Evolutionary conservation across 1,140 invertebrate genomes (phyloP).

Genomic region (Neotoxoptera formosana): DNA sequence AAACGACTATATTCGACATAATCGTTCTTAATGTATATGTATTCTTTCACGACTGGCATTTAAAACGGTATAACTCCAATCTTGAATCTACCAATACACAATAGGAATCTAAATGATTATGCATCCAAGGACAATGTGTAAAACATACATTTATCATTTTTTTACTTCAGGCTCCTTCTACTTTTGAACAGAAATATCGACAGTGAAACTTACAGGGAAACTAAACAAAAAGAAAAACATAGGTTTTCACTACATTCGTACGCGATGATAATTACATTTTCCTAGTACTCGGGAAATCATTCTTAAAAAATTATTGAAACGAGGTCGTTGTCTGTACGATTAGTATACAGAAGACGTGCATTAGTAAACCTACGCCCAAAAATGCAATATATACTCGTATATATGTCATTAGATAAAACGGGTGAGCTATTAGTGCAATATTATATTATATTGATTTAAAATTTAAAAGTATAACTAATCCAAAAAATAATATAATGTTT

Average conservation of each 20-base stretch:
- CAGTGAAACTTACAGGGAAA: not conserved
- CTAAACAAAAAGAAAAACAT: not conserved
- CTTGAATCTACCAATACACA: not conserved
- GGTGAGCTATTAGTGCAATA: not conserved
- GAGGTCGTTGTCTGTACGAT: not conserved
- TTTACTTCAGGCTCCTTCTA: not conserved
- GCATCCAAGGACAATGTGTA: not conserved
- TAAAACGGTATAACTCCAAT: not conserved
- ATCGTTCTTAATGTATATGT: not conserved
- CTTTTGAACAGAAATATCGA: not conserved
- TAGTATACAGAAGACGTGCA: not conserved
- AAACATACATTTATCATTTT: not conserved
- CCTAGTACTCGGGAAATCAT: not conserved
- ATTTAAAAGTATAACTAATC: not conserved
- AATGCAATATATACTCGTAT: not conserved
- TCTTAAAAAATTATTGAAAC: not conserved
- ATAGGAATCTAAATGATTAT: not conserved
- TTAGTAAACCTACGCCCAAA: not conserved
- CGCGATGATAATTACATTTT: conserved; percentile 28
- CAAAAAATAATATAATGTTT: not conserved
- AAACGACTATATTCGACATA: not conserved
- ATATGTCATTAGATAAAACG: not conserved
- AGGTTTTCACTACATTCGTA: not conserved
- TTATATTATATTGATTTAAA: not conserved
- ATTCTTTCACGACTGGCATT: not conserved